Evolutionary conservation across 92 coral and sea anemone species (phyloP).

Genomic region (Chrysogorgia sp.): DNA sequence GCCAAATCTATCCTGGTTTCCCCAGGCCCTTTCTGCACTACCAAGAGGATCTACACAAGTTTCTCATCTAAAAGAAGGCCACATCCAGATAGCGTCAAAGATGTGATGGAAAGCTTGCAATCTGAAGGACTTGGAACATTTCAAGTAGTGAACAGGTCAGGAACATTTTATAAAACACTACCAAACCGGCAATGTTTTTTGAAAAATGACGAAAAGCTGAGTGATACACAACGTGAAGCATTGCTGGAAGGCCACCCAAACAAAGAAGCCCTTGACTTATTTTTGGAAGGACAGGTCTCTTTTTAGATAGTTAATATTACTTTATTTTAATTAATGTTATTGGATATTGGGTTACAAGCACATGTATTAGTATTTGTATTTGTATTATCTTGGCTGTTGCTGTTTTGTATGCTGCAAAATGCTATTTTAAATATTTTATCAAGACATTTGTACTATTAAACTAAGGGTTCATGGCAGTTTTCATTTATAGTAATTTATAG

Average conservation of each 20-base stretch:
- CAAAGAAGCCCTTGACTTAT: background rate
- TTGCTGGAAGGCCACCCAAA: background rate
- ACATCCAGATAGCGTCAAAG: constrained; percentile 37
- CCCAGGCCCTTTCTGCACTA: constrained; percentile 60
- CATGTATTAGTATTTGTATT: too few species aligned
- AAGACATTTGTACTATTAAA: too few species aligned
- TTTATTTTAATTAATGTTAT: too few species aligned
- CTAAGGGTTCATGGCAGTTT: too few species aligned
- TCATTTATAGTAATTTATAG: too few species aligned
- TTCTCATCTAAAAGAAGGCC: constrained; percentile 56
- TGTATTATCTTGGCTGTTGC: too few species aligned
- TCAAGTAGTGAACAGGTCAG: background rate
- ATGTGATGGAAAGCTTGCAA: constrained; percentile 28
- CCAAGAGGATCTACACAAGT: constrained; percentile 55
- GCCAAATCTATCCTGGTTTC: constrained; percentile 37
- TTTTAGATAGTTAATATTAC: background rate
- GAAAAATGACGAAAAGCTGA: background rate
- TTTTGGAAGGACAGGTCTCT: background rate
- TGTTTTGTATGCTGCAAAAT: too few species aligned
- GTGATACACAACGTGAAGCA: background rate
- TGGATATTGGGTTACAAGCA: too few species aligned
- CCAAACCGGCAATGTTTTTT: background rate
- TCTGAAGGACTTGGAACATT: constrained; percentile 43
- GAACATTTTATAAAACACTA: background rate
- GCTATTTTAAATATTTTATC: too few species aligned